Conservation (phyloP, 2,888 invertebrate genomes). For the Watsonalla cultraria region DNA sequence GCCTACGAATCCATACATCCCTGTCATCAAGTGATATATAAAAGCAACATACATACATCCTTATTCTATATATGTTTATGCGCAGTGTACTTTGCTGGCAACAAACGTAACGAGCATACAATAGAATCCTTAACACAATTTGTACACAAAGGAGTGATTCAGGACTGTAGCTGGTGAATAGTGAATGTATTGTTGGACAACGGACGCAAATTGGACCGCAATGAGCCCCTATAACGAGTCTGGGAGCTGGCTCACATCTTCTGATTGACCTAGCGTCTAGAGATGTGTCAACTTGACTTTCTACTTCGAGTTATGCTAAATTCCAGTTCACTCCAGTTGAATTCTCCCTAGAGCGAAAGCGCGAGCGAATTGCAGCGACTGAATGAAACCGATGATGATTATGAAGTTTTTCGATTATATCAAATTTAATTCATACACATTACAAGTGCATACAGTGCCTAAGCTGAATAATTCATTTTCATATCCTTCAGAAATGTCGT, state of each 20-base stretch:
- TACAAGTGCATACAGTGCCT: too few relatives aligned
- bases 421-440: too few relatives aligned
- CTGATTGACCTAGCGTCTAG: constrained; percentile 6
- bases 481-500: too few relatives aligned
- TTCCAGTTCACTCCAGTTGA: too few relatives aligned
- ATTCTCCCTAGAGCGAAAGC: too few relatives aligned
- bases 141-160: constrained; percentile 18
- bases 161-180: constrained; percentile 4
- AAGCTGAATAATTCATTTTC: too few relatives aligned
- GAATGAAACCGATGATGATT: too few relatives aligned
- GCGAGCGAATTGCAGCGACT: too few relatives aligned
- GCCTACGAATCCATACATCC: too few relatives aligned
- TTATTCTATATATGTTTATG: background rate
- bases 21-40: too few relatives aligned
- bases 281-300: constrained; percentile 10
- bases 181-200: constrained; percentile 17
- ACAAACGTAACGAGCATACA: background rate
- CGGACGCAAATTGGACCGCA: constrained; percentile 21
- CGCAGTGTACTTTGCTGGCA: background rate
- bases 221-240: constrained; percentile 19
- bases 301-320: constrained; percentile 19
- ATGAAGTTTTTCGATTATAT: too few relatives aligned
- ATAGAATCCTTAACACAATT: constrained; percentile 14
- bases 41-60: constrained; percentile 2
- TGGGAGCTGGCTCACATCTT: background rate